A percentile compares a stretch with the other conserved stretches of the same genome.
Conservation (phyloP, 2,888 invertebrate genomes). For the Chesias legatella region DNA sequence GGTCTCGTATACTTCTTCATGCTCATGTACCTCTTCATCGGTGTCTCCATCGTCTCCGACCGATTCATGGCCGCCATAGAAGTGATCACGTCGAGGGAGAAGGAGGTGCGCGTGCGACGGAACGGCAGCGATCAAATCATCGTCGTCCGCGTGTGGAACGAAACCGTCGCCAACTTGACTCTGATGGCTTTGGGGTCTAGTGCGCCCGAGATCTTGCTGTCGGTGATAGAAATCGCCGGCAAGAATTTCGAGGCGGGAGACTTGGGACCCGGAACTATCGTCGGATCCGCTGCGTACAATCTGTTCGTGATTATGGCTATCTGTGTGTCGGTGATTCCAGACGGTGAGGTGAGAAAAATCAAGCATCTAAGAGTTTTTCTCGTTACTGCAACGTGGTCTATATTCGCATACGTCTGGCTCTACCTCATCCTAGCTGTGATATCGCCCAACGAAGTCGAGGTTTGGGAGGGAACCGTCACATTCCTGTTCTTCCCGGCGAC, state of each 20-base stretch:
- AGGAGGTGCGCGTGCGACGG: constrained; percentile 94
- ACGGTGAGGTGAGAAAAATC: constrained; percentile 94
- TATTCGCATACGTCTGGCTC: constrained; percentile 99
- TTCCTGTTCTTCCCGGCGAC: constrained; percentile 98
- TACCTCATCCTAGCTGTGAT: constrained; percentile 95
- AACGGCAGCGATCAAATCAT: constrained; percentile 94
- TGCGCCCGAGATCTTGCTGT: constrained; percentile 98
- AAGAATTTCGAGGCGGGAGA: constrained; percentile 98
- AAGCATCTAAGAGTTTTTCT: constrained; percentile 98
- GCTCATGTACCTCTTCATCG: constrained; percentile 97
- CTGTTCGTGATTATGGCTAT: constrained; percentile 98
- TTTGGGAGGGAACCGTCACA: constrained; percentile 99
- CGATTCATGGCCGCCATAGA: constrained; percentile 99
- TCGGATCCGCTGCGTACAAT: constrained; percentile 99
- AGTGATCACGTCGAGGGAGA: constrained; percentile 98
- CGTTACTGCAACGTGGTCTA: constrained; percentile 98
- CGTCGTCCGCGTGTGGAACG: constrained; percentile 98
- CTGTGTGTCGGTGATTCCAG: constrained; percentile 95
- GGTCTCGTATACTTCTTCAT: constrained; percentile 94
- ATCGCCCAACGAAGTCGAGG: constrained; percentile 92
- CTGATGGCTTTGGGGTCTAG: constrained; percentile 99
- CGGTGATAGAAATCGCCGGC: constrained; percentile 98
- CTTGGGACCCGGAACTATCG: constrained; percentile 98
- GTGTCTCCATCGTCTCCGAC: constrained; percentile 99
- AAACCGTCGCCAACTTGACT: constrained; percentile 98